Conservation (phyloP, 2,888 invertebrate genomes). For the Siphlonurus alternatus region DNA sequence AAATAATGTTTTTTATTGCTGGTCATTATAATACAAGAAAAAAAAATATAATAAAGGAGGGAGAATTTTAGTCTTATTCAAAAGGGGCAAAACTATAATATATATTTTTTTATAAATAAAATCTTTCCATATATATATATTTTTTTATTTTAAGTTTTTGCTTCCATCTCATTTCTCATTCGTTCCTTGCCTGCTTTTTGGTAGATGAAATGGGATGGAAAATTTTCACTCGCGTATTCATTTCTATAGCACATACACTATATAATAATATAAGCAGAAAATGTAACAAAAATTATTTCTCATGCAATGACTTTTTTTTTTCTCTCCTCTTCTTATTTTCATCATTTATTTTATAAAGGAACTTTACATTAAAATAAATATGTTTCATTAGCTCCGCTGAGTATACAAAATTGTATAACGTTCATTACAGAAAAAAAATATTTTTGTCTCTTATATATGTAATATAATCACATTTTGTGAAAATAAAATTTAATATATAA, state of each 20-base stretch:
- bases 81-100: not conserved
- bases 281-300: not conserved
- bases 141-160: not conserved
- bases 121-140: not conserved
- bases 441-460: not conserved
- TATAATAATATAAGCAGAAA: not conserved
- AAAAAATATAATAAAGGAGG: not conserved
- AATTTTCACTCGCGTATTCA: not conserved
- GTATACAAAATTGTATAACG: no score
- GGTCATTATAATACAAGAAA: not conserved
- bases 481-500: not conserved
- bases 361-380: not conserved
- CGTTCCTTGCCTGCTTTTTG: not conserved
- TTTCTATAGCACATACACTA: not conserved
- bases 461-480: not conserved
- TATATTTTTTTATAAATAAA: not conserved
- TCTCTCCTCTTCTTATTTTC: not conserved
- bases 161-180: slow-evolving; percentile 1
- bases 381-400: not conserved
- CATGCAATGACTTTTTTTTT: not conserved
- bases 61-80: not conserved
- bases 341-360: not conserved
- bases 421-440: not conserved
- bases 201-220: slow-evolving; percentile 2
- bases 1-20: not conserved